Conservation (phyloP, 2,113 vertebrate genomes). For the Lepus timidus region DNA sequence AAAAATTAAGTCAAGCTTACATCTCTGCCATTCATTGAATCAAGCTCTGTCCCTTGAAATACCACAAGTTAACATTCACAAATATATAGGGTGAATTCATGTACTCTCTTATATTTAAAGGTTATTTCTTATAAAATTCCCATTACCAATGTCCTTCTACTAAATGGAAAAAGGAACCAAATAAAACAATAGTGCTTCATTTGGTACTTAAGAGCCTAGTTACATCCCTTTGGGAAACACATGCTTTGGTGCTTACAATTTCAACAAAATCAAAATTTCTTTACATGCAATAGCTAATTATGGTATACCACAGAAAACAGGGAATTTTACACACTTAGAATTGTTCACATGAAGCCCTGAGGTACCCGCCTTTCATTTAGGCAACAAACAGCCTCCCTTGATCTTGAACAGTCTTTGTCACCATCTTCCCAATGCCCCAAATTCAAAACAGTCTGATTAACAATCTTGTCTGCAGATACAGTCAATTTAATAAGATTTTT, state of each 20-base stretch:
- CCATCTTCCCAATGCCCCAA: slow-evolving; percentile 81
- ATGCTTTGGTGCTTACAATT: slow-evolving; percentile 87
- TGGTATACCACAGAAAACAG: slow-evolving; percentile 82
- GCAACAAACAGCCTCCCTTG: slow-evolving; percentile 85
- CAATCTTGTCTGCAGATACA: slow-evolving; percentile 76
- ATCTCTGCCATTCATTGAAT: slow-evolving; percentile 68
- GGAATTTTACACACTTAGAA: slow-evolving; percentile 86
- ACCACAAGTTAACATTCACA: slow-evolving; percentile 63
- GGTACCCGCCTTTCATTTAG: slow-evolving; percentile 87
- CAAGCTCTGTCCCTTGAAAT: slow-evolving; percentile 76
- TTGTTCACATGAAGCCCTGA: slow-evolving; percentile 89
- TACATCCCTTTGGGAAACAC: slow-evolving; percentile 84
- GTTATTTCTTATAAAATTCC: slow-evolving; percentile 78
- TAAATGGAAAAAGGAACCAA: slow-evolving; percentile 76
- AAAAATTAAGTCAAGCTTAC: slow-evolving; percentile 74
- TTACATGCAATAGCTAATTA: slow-evolving; percentile 84
- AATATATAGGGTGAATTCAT: slow-evolving; percentile 61
- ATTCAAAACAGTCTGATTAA: slow-evolving; percentile 84
- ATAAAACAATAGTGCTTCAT: slow-evolving; percentile 67
- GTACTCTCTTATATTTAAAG: slow-evolving; percentile 68
- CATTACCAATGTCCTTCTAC: slow-evolving; percentile 71
- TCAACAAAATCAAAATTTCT: slow-evolving; percentile 83
- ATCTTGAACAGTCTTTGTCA: slow-evolving; percentile 79
- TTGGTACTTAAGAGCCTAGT: slow-evolving; percentile 75
- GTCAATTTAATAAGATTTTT: slow-evolving; percentile 80